Conservation (phyloP, 1,140 invertebrate species). For the Armadillidium nasatum region DNA sequence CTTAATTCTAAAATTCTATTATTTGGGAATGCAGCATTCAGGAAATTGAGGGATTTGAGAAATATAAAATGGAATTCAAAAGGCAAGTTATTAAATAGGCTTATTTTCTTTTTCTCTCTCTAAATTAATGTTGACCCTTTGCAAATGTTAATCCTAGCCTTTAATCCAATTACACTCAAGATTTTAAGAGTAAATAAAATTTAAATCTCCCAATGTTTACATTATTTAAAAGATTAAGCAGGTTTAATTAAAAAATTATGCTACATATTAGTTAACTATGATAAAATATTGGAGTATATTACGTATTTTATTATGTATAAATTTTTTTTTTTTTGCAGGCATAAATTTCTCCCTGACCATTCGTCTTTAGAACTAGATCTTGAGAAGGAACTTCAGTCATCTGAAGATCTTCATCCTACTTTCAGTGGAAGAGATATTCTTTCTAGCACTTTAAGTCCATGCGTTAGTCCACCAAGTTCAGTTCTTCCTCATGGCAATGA, state of each 20-base stretch:
- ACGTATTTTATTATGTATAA: too few species aligned
- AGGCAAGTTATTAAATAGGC: constrained; percentile 36
- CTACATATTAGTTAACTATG: too few species aligned
- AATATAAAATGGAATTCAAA: constrained; percentile 45
- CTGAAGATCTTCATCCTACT: background rate
- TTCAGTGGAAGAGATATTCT: background rate
- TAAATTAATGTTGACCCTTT: too few species aligned
- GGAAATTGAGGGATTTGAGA: constrained; percentile 41
- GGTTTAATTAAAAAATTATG: too few species aligned
- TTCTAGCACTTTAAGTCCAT: background rate
- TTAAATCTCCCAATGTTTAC: too few species aligned
- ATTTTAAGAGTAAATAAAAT: too few species aligned
- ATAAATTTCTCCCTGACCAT: constrained; percentile 40
- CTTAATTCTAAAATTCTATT: background rate
- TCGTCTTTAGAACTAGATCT: constrained; percentile 42
- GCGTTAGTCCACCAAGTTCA: background rate
- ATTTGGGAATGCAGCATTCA: constrained; percentile 30
- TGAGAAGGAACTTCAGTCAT: constrained; percentile 37
- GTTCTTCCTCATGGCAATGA: background rate
- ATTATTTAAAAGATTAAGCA: too few species aligned
- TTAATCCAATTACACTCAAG: too few species aligned
- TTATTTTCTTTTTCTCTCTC: too few species aligned
- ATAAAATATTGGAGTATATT: background rate
- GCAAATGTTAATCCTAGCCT: too few species aligned
- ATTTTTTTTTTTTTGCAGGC: constrained; percentile 25